Conservation (phyloP, 2,888 invertebrate genomes). For the Lasioglossum pauxillum region DNA sequence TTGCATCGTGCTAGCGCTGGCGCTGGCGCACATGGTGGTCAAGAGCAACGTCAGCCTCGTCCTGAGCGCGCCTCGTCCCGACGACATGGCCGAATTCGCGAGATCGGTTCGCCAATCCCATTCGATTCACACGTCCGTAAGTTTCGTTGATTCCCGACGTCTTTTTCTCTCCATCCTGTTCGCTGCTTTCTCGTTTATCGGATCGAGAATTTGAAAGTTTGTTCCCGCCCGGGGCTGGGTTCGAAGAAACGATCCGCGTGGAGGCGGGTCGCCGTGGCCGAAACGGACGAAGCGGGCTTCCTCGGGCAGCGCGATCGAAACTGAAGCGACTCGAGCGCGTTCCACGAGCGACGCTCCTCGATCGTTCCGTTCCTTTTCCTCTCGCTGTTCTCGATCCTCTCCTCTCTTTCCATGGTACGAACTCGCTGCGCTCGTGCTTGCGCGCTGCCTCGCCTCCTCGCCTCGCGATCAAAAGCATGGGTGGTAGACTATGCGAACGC, state of each 20-base stretch:
- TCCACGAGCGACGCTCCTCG: constrained; percentile 54
- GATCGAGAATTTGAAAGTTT: not conserved
- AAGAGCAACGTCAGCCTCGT: constrained; percentile 46
- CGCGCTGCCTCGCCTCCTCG: constrained; percentile 22
- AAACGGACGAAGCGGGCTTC: constrained; percentile 19
- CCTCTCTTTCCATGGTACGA: constrained; percentile 24
- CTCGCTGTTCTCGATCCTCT: constrained; percentile 21
- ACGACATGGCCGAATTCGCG: constrained; percentile 15
- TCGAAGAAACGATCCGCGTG: not conserved
- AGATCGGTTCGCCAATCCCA: not conserved
- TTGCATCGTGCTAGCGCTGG: constrained; percentile 27
- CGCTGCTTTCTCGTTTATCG: not conserved
- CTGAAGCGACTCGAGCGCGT: constrained; percentile 68
- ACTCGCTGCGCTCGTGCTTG: constrained; percentile 28
- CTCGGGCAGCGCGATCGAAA: constrained; percentile 77
- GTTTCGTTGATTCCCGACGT: too few species aligned
- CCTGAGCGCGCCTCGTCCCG: constrained; percentile 14
- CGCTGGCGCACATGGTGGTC: constrained; percentile 46
- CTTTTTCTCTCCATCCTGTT: too few species aligned
- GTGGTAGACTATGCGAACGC: not conserved
- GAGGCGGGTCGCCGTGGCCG: not conserved
- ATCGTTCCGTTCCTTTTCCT: constrained; percentile 40
- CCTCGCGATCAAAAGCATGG: not conserved
- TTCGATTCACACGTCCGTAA: not conserved
- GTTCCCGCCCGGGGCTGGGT: not conserved